A percentile compares a stretch with the other conserved stretches of the same genome.
These are phyloP conservation scores for Xiphophorus birchmanni DNA, from an alignment of 2,797 vertebrate genomes.

Conservation along the genomic window DNA sequence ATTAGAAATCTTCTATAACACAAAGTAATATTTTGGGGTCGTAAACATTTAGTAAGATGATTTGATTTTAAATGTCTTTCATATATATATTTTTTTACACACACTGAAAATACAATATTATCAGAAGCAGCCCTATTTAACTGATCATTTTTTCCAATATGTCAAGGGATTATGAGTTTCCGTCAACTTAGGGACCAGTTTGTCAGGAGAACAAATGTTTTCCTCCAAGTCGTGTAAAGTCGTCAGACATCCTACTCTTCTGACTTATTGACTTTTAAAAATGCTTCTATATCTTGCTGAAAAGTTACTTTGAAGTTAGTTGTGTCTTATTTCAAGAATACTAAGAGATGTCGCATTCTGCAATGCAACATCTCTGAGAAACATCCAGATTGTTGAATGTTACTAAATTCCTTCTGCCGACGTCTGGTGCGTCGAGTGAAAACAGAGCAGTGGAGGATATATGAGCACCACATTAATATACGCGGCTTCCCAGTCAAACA, in stretches of 20 bases:
- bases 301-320: too few species aligned
- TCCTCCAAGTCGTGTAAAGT: too few species aligned
- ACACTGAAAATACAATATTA: not conserved
- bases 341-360: not conserved
- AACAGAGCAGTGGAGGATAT: not conserved
- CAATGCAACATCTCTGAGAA: not conserved
- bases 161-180: too few species aligned
- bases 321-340: too few species aligned
- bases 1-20: not conserved
- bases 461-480: not conserved
- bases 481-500: not conserved
- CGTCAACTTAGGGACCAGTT: too few species aligned
- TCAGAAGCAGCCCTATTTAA: not conserved
- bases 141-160: not conserved
- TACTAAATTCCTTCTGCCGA: not conserved
- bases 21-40: not conserved
- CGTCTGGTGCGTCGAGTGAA: constrained; percentile 1
- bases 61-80: not conserved
- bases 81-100: not conserved
- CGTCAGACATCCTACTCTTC: too few species aligned
- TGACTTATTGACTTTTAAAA: too few species aligned
- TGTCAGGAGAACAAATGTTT: too few species aligned
- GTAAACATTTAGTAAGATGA: not conserved
- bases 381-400: not conserved
- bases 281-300: too few species aligned